Evolutionary conservation across 2,113 vertebrate species (phyloP).

Genomic region (Petrocephalus microphthalmus): DNA sequence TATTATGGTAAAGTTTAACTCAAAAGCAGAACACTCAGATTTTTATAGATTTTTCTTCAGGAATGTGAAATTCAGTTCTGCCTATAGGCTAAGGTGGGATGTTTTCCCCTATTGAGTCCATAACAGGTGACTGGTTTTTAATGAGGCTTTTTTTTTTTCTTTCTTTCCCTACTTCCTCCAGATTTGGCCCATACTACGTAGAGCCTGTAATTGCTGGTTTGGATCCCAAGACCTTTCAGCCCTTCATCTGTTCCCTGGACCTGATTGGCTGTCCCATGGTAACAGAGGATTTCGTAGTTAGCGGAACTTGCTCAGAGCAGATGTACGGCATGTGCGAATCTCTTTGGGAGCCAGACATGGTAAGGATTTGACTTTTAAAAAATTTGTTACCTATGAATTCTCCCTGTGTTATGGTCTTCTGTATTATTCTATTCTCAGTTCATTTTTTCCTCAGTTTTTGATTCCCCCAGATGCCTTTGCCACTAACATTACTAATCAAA

Average conservation of each 20-base stretch:
- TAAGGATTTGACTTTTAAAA: constrained; percentile 53
- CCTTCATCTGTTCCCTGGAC: constrained; percentile 93
- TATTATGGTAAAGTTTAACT: not conserved
- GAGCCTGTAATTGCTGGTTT: constrained; percentile 92
- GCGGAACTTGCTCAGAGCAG: constrained; percentile 89
- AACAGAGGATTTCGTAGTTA: constrained; percentile 93
- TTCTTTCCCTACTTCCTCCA: too few relatives aligned
- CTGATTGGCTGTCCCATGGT: constrained; percentile 95
- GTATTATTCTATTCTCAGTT: not conserved
- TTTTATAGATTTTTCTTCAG: not conserved
- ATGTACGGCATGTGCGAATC: constrained; percentile 99
- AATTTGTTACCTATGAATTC: not conserved
- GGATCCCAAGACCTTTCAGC: constrained; percentile 78
- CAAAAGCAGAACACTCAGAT: too few relatives aligned
- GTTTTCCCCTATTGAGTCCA: not conserved
- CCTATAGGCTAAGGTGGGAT: not conserved
- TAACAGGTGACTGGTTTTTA: not conserved
- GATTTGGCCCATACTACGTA: constrained; percentile 93
- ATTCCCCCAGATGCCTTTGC: not conserved
- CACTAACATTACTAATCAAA: not conserved
- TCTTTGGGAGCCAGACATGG: constrained; percentile 91
- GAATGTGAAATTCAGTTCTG: not conserved
- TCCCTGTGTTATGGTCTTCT: not conserved
- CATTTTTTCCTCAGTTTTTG: not conserved
- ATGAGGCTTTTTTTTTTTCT: not conserved